Evolutionary conservation across 2,797 vertebrate genomes (phyloP), one percentile per base, ranked within the genome.

Genomic region (Falco cherrug): DNA sequence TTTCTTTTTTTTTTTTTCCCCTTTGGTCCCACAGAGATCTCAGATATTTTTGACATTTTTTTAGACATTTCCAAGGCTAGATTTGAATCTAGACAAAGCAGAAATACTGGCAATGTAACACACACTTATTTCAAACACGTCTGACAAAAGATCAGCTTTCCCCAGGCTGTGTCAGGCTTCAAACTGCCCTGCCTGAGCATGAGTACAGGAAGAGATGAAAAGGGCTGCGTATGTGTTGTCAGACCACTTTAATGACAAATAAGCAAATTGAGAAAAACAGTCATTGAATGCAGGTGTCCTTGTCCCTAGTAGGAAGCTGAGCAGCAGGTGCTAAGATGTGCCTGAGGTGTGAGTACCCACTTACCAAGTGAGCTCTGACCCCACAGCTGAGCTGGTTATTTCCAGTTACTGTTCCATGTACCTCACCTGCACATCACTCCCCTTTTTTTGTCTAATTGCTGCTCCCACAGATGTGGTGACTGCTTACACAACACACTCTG

Each of bases 301-400:
- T 21, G 24, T 29, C 37, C 43, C 74, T 47, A 47, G 26, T 7
- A 25, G 15, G 5, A 80, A 87, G 25, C 33, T 43, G 39, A 74
- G 54, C 20, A 24, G 7, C 3, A n/a, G 6, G 3, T 68, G 69
- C 79, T 9, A 28, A 60, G 59, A 7, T 50, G 26, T 57, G 31
- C 35, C 24, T 57, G 35, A 70, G 28, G 24, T 3, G 1, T 4
- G 19, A 50, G 19, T 71, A 16, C 5, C 4, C 3, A 3, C 39
- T 70, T 60, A 51, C 3, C 10, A 37, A 35, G 53, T 63, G 33
- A 81, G 7, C 1, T 8, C 48, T 63, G 10, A n/a, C 35, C 48
- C 33, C 3, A 0, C 9, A 26, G 25, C 15, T 0, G 0, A 47
- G 33, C 33, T 53, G 9, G 20, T 74, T 31, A 47, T 81, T 64